phyloP scores from a whole-genome alignment of 2,113 vertebrate genomes.

The Eulemur rufifrons region DNA sequence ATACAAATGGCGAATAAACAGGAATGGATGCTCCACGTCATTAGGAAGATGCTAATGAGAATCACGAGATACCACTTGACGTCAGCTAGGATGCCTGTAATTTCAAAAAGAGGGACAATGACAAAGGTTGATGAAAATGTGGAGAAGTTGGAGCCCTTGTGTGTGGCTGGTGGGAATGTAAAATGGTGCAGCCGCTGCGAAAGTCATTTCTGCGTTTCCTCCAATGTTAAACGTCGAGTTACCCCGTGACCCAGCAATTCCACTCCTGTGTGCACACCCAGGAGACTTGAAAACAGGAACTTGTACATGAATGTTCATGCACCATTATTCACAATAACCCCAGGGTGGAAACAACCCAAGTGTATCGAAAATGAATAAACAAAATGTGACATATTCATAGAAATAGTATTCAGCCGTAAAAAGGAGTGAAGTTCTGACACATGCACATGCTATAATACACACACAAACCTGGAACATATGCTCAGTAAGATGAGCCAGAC shows the following conservation, averaged over 20 bases:
- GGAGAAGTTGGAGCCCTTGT: neutral
- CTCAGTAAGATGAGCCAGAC: too few relatives aligned
- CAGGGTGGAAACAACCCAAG: neutral
- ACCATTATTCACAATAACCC: neutral
- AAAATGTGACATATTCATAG: neutral
- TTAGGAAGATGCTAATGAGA: neutral
- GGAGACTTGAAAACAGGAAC: too few relatives aligned
- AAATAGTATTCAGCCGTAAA: neutral
- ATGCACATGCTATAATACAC: neutral
- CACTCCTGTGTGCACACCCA: neutral
- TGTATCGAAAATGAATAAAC: neutral
- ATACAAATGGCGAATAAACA: neutral
- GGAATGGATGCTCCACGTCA: neutral
- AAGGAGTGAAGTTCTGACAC: neutral
- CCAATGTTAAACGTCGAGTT: neutral
- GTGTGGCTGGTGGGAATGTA: neutral
- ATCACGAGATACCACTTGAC: neutral
- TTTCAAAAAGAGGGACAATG: neutral
- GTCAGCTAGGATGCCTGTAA: neutral
- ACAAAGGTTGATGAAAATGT: neutral
- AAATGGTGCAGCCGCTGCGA: neutral
- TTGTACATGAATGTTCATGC: neutral
- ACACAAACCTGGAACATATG: too few relatives aligned
- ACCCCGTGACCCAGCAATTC: neutral
- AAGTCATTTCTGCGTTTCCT: neutral